Base-by-base conservation (phyloP, 2,797 vertebrate species). In the Cirrhinus molitorella region DNA sequence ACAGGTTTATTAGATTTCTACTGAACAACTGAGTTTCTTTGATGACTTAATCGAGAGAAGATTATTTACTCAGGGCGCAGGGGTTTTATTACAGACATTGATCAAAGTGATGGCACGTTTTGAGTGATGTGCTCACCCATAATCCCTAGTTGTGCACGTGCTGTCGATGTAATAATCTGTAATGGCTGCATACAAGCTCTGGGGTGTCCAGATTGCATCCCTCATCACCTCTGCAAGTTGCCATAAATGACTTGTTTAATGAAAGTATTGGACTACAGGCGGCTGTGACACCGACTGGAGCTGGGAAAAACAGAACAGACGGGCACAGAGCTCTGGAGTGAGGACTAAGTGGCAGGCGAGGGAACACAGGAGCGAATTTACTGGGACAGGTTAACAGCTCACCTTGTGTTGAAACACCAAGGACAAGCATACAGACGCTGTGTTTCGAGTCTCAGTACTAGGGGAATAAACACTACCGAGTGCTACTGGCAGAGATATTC, bases 51-150 rank as follows among this genome's bases (percentile, higher is more conserved):
- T 81, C 57, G 53, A 61, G 68, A 77, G 66, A 28, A 31, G 49
- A 78, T 80, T 85, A 81, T 83, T 77, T 65, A 81, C 85, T 87
- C 78, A 21, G 67, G 81, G 83, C 28, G 17, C 11, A 19, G 21
- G 40, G 37, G 43, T 82, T 86, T 86, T 88, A 88, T 88, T 86
- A 85, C 67, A 81, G 74, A 83, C 83, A 88, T 88, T 85, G 82
- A 87, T 88, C 85, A 85, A 80, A 68, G 43, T 31, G 47, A 80
- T 66, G 82, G 73, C 75, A 78, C 37, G 45, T 34, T 70, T 28
- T 77, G 78, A 81, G 49, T 74, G 47, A 40, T 13, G 19, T 4
- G 21, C 28, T 63, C 66, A 31, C 31, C 14, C 77, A 10, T 83
- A 83, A 77, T 79, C 83, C 70, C 71, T 71, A 34, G 4, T 47